A percentile compares a stretch with the other conserved stretches of the same genome.
These are phyloP conservation scores for Bolborhynchus lineola DNA, from an alignment of 2,113 vertebrate species.

Conservation along the genomic window DNA sequence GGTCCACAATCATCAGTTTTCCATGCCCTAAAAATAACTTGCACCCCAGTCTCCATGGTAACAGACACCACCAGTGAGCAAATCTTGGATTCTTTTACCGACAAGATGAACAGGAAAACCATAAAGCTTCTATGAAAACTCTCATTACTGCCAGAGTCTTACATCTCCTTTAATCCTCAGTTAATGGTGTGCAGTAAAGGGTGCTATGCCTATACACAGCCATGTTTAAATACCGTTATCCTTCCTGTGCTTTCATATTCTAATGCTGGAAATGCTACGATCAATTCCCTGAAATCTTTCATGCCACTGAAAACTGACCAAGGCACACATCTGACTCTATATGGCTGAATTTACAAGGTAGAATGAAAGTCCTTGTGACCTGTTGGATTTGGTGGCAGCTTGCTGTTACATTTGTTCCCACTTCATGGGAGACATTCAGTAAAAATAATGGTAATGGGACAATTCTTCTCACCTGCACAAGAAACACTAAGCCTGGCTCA, in stretches of 20 bases:
- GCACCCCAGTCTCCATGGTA: conserved; percentile 43
- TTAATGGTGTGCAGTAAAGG: conserved; percentile 14
- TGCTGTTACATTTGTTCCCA: neutral
- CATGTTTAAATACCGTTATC: neutral
- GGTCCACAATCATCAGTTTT: neutral
- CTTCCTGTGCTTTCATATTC: neutral
- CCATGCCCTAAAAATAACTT: conserved; percentile 32
- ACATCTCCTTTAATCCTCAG: conserved; percentile 3
- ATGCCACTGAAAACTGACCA: neutral
- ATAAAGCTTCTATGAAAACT: neutral
- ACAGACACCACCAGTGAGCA: conserved; percentile 16
- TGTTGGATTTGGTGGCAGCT: neutral
- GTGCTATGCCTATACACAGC: neutral
- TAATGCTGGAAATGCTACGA: neutral
- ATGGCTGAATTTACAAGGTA: neutral
- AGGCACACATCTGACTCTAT: neutral
- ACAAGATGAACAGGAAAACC: conserved; percentile 22
- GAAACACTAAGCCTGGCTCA: neutral
- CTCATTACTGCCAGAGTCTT: conserved; percentile 1
- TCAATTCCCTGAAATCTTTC: neutral
- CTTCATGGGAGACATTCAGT: neutral
- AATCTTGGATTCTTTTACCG: conserved; percentile 36
- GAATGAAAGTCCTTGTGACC: neutral
- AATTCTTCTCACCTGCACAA: neutral
- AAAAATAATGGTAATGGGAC: neutral